Percentiles rank a stretch among this genome's conserved stretches.
Conservation (phyloP, 1,140 invertebrate genomes). For the Bombus soroeensis region DNA sequence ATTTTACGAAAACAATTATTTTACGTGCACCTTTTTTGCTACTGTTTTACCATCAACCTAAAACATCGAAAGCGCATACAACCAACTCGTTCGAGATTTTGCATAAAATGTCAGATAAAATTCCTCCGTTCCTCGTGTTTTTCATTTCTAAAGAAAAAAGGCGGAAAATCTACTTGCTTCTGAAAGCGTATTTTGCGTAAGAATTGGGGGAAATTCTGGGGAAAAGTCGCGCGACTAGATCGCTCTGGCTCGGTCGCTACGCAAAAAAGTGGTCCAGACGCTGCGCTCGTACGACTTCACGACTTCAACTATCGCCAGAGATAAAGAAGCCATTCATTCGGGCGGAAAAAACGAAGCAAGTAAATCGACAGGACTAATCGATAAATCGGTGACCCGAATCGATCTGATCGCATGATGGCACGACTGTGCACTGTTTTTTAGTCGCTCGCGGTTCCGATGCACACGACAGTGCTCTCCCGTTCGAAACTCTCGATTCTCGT, state of each 20-base stretch:
- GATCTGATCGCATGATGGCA: background rate
- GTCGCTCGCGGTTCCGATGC: background rate
- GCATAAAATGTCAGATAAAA: too few relatives aligned
- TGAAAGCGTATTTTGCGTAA: background rate
- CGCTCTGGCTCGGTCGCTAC: background rate
- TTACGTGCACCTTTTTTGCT: too few relatives aligned
- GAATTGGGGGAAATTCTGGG: too few relatives aligned
- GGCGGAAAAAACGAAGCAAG: background rate
- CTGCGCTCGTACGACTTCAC: background rate
- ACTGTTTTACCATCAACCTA: too few relatives aligned
- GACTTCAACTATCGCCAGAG: slow-evolving; percentile 3
- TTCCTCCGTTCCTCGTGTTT: too few relatives aligned
- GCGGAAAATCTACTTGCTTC: background rate
- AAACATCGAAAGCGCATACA: too few relatives aligned
- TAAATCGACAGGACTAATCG: slow-evolving; percentile 12
- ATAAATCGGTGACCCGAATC: slow-evolving; percentile 22
- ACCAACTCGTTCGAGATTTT: too few relatives aligned
- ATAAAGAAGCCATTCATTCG: slow-evolving; percentile 33
- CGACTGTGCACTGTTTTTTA: background rate
- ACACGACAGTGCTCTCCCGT: background rate
- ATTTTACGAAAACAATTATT: too few relatives aligned
- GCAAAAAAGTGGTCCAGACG: slow-evolving; percentile 1
- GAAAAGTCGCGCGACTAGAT: background rate
- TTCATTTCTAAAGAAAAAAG: background rate
- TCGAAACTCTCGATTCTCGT: background rate